Percentiles rank a stretch among this genome's conserved stretches.
Conservation (phyloP, 2,888 invertebrate genomes). For the Julus scandinavius region DNA sequence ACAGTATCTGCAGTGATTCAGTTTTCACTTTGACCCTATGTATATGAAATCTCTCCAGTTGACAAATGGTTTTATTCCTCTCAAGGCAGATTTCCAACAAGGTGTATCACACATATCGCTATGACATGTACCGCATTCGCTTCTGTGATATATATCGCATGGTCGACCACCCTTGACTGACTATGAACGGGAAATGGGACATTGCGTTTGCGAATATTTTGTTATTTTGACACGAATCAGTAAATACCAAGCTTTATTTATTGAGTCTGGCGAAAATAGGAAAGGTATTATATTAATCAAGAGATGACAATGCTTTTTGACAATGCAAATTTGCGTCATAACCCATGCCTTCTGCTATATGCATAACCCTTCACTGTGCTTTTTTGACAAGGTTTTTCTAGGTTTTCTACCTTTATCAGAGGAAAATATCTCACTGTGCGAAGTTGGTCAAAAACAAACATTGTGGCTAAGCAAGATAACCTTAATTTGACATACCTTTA, state of each 20-base stretch:
- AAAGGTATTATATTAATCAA: not conserved
- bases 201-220: not conserved
- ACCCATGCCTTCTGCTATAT: slow-evolving; percentile 3
- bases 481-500: slow-evolving; percentile 36
- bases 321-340: not conserved
- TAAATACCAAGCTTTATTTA: not conserved
- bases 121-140: not conserved
- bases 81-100: slow-evolving; percentile 5
- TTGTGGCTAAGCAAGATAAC: not conserved
- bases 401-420: not conserved
- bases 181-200: not conserved
- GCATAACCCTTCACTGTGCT: slow-evolving; percentile 14
- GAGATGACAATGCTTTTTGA: not conserved
- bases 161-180: slow-evolving; percentile 7
- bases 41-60: not conserved
- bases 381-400: not conserved
- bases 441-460: slow-evolving; percentile 43
- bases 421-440: slow-evolving; percentile 26
- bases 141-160: not conserved
- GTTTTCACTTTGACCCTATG: slow-evolving; percentile 17
- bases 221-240: not conserved
- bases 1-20: no score
- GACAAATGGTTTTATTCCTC: not conserved
- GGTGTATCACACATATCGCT: slow-evolving; percentile 28
- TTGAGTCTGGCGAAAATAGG: not conserved